phyloP scores from a whole-genome alignment of 2,113 vertebrate species.

The Hypocryptadius cinnamomeus region DNA sequence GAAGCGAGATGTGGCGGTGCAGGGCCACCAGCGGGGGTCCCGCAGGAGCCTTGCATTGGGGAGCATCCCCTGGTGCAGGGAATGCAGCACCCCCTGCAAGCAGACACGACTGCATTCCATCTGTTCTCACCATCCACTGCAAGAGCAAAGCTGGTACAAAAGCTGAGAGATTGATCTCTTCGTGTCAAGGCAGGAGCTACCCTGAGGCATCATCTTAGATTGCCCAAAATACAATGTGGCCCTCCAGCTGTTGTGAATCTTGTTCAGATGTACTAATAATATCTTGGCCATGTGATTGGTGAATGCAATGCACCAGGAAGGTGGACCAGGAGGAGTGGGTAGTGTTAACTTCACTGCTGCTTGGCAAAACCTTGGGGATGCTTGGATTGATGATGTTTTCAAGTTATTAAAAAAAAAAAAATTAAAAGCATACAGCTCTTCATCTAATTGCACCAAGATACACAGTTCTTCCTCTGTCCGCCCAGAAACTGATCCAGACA shows the following conservation, averaged over 20 bases:
- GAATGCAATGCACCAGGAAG: not conserved
- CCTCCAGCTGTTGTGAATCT: not conserved
- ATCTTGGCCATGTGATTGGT: not conserved
- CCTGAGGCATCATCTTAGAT: not conserved
- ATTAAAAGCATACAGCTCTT: not conserved
- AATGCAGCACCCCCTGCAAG: rapidly evolving
- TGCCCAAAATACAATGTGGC: not conserved
- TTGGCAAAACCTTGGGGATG: not conserved
- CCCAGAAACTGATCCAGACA: not conserved
- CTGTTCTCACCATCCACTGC: not conserved
- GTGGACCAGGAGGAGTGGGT: not conserved
- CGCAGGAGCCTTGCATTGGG: not conserved
- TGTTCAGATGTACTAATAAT: not conserved
- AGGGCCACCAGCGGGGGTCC: not conserved
- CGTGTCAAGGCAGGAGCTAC: not conserved
- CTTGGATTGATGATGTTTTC: not conserved
- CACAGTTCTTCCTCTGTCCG: not conserved
- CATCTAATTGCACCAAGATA: not conserved
- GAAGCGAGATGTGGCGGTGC: not conserved
- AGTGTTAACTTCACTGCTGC: not conserved
- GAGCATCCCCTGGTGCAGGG: rapidly evolving
- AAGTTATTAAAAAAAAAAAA: not conserved
- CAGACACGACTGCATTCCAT: rapidly evolving
- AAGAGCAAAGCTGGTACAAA: not conserved
- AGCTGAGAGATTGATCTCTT: not conserved